Base-by-base conservation (phyloP, 2,113 vertebrate genomes). In the Sterrhoptilus dennistouni region DNA sequence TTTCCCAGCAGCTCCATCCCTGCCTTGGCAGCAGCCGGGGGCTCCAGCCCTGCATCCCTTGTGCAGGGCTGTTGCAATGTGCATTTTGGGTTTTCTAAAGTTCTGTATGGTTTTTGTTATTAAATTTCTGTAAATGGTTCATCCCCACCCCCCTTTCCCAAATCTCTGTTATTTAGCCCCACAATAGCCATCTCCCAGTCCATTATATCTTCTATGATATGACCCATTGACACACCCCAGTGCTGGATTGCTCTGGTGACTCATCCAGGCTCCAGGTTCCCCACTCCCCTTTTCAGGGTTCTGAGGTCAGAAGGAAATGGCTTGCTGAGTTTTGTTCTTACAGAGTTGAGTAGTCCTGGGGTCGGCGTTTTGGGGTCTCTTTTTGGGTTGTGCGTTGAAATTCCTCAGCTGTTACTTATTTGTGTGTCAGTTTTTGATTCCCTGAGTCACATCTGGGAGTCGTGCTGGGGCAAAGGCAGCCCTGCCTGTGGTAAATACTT, bases 11-110 rank as follows among this genome's bases (percentile, higher is more conserved):
- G 53, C 35, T 66, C 42, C 24, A 31, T 53, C 15, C 57, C 50
- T 29, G 36, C 4, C 1, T 2, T 22, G 86, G 22, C 75, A 64
- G 53, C 40, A 49, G 47, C 47, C 6, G 11, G 17, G 49, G 50
- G 63, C 59, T 45, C 20, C 36, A 28, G 53, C 0, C 0, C 33
- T 3, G 8, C 4, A 38, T 27, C 25, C 52, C 40, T 38, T 0
- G 0, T 0, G 8, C 14, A 6, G 19, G 38, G 38, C 38, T 12
- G 38, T 38, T 38, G 38, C 11, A 38, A 38, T 38, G 38, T 38
- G 38, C 38, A 12, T 38, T 38, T 38, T 38, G 38, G 38, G 38
- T 38, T 38, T 38, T 38, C 38, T 38, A 38, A 38, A 38, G 38
- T 38, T 38, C 38, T 38, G 38, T 38, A 38, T 38, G 38, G 38